Evolutionary conservation across 2,888 invertebrate species (phyloP), one percentile per base, ranked within the genome.

Genomic region (Siphonodentalium dalli): DNA sequence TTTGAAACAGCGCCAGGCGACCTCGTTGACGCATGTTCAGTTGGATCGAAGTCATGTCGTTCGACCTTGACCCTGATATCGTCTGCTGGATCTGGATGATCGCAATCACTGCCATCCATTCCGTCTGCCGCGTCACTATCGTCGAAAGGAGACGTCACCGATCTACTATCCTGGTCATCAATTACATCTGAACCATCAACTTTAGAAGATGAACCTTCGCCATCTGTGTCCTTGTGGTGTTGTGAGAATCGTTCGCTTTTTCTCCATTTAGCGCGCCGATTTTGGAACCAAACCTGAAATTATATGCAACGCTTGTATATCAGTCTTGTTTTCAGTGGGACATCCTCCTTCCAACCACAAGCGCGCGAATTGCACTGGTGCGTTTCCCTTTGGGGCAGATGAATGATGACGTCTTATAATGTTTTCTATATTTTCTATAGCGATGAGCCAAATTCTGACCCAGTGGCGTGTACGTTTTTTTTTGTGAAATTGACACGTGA

Each of bases 231-330:
- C n/a, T 63, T 63, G 23, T 62, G 58, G 37, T 65, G 94, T 92
- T 74, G 94, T 85, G 90, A 61, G 57, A 77, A 71, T 21, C 77
- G 55, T 54, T 74, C 75, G 51, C 74, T 75, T 78, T 80, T 80
- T n/a, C 80, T 50, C 78, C 78, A 79, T 59, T 80, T 80, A 4
- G 80, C 80, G 41, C 80, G 57, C 48, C 80, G 53, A 34, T 75
- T 75, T 62, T 75, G 75, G 42, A 71, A 71, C 71, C 71, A 71
- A 4, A 71, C 71, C 71, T 71, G 39, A 2, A 52, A 34, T 21
- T n/a, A 43, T 13, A 28, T 20, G 26, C 28, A 20, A 41, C 1
- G 27, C n/a, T 18, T 9, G 8, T 13, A 33, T n/a, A 9, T n/a
- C 0, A 33, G n/a, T n/a, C 11, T 2, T 26, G 38, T 6, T 7